A percentile compares a stretch with the other conserved stretches of the same genome.
Evolutionary conservation across 2,888 invertebrate genomes (phyloP).

Genomic region (Epiblema foenella): DNA sequence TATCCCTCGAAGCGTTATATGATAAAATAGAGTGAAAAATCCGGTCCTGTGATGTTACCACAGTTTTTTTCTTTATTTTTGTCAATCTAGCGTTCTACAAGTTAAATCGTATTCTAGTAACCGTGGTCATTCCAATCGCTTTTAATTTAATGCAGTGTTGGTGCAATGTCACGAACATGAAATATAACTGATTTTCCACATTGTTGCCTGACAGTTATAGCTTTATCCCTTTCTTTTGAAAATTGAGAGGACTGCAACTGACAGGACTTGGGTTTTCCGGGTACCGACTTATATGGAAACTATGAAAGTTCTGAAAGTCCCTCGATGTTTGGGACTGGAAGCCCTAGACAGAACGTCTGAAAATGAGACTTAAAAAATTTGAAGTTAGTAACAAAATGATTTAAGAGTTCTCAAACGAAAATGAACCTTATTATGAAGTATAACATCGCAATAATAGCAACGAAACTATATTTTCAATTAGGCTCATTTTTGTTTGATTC

Average conservation of each 20-base stretch:
- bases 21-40: too few relatives aligned
- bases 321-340: too few relatives aligned
- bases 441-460: not conserved
- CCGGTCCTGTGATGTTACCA: too few relatives aligned
- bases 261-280: not conserved
- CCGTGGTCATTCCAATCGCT: slow-evolving; percentile 72
- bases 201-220: not conserved
- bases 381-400: too few relatives aligned
- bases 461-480: not conserved
- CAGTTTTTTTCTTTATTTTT: too few relatives aligned
- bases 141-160: slow-evolving; percentile 55
- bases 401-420: not conserved
- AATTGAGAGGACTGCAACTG: not conserved
- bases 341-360: too few relatives aligned
- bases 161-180: slow-evolving; percentile 60
- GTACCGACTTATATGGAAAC: too few relatives aligned
- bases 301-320: too few relatives aligned
- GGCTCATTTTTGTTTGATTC: not conserved
- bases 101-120: slow-evolving; percentile 38
- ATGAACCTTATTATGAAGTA: not conserved
- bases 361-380: too few relatives aligned
- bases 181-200: not conserved
- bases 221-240: not conserved
- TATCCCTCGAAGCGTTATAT: too few relatives aligned
- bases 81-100: not conserved